Percentiles rank a stretch among this genome's conserved stretches.
These are phyloP conservation scores for Eutrigla gurnardus DNA, from an alignment of 2,797 vertebrate species.

Conservation along the genomic window DNA sequence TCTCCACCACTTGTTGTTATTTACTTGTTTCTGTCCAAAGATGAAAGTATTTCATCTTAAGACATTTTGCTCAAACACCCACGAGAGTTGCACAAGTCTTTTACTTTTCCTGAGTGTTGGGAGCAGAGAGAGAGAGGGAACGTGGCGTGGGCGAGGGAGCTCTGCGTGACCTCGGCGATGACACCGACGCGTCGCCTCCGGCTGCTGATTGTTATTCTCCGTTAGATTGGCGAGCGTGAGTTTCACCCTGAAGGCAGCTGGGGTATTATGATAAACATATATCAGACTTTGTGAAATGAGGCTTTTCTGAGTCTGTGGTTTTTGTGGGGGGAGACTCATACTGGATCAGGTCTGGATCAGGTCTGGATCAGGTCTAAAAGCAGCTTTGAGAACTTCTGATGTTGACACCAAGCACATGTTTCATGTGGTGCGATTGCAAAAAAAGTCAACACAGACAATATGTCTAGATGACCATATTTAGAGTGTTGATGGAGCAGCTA, in stretches of 20 bases:
- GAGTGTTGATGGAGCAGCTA: too few relatives aligned
- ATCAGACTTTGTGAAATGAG: constrained; percentile 36
- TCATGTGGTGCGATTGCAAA: too few relatives aligned
- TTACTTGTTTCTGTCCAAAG: neutral
- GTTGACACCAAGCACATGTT: too few relatives aligned
- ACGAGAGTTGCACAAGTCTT: neutral
- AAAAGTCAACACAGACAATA: too few relatives aligned
- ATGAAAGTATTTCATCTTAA: constrained; percentile 8
- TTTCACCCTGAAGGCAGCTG: constrained; percentile 30
- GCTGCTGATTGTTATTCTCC: constrained; percentile 37
- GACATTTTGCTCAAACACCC: constrained; percentile 29
- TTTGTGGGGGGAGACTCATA: neutral
- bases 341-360: neutral
- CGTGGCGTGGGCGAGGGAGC: constrained; percentile 9
- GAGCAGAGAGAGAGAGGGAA: constrained; percentile 11
- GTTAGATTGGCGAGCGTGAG: constrained; percentile 13
- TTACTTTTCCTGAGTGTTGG: constrained; percentile 26
- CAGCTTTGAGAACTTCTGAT: too few relatives aligned
- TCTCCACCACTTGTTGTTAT: too few relatives aligned
- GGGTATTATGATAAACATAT: constrained; percentile 42
- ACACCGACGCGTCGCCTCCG: constrained; percentile 38
- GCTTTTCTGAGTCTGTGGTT: constrained; percentile 6
- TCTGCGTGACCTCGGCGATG: constrained; percentile 24
- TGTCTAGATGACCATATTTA: too few relatives aligned
- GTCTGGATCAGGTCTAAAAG: too few relatives aligned